Conservation (phyloP, 2,113 vertebrate genomes). For the Gadus macrocephalus region DNA sequence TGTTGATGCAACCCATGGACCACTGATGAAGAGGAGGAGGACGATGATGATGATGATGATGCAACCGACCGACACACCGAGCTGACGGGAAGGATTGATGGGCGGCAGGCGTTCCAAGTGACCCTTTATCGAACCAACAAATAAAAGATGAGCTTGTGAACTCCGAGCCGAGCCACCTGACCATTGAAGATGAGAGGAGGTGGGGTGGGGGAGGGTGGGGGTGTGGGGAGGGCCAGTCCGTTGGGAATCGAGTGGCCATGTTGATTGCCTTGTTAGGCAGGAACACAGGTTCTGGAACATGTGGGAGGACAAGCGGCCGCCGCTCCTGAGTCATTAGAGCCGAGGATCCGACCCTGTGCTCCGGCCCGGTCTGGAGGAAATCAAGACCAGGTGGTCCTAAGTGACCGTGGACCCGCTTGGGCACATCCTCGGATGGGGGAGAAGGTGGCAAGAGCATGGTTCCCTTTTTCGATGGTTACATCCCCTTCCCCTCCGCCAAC, state of each 20-base stretch:
- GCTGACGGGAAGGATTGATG: background rate
- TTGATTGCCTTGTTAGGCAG: conserved; percentile 30
- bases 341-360: conserved; percentile 61
- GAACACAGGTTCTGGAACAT: conserved; percentile 31
- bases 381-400: conserved; percentile 68
- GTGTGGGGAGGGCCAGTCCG: background rate
- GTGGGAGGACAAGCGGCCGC: conserved; percentile 57
- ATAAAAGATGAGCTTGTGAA: background rate
- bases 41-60: too few relatives aligned
- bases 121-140: background rate
- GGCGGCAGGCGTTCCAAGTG: background rate
- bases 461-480: conserved; percentile 41
- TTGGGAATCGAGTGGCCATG: conserved; percentile 20
- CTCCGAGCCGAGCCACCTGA: background rate
- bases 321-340: conserved; percentile 61
- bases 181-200: too few relatives aligned
- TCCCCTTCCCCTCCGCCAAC: too few relatives aligned
- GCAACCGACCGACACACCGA: too few relatives aligned
- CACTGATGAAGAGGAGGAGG: too few relatives aligned
- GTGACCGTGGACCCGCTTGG: conserved; percentile 59
- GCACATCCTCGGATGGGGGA: conserved; percentile 58
- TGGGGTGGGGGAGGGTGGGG: too few relatives aligned
- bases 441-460: conserved; percentile 39
- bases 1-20: background rate
- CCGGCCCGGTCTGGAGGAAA: conserved; percentile 58